phyloP scores from a whole-genome alignment of 2,797 vertebrate species.

The Lagodon rhomboides region DNA sequence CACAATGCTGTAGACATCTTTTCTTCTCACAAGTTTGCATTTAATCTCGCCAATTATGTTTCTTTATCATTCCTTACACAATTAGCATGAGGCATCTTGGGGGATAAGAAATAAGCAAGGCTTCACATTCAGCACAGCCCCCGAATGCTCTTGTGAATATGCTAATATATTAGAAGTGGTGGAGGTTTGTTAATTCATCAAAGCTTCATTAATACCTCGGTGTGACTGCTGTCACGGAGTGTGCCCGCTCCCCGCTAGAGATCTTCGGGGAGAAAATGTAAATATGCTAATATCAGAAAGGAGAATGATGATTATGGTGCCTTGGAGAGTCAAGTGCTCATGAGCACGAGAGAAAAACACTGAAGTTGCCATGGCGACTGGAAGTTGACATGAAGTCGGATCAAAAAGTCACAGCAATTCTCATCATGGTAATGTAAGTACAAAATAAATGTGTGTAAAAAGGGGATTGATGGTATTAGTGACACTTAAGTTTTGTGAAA shows the following conservation, averaged over 20 bases:
- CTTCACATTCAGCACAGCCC: constrained; percentile 20
- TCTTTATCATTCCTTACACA: constrained; percentile 59
- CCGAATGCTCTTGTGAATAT: constrained; percentile 60
- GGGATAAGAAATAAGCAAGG: constrained; percentile 42
- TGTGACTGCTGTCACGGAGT: constrained; percentile 50
- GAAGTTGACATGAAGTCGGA: constrained; percentile 5
- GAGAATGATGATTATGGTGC: constrained; percentile 45
- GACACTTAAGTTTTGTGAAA: constrained; percentile 7
- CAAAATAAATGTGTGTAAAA: constrained; percentile 23
- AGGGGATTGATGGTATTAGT: constrained; percentile 5
- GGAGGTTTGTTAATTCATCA: constrained; percentile 69
- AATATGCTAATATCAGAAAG: constrained; percentile 56
- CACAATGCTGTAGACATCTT: constrained; percentile 15
- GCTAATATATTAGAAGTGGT: constrained; percentile 54
- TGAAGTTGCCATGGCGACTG: constrained; percentile 47
- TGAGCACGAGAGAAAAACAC: neutral
- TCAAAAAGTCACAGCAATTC: constrained; percentile 2
- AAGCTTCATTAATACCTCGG: constrained; percentile 66
- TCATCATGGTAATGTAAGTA: constrained; percentile 1
- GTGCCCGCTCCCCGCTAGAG: constrained; percentile 24
- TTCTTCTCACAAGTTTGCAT: constrained; percentile 48
- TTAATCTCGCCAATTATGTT: constrained; percentile 64
- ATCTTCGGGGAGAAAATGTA: constrained; percentile 38
- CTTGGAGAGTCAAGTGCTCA: constrained; percentile 39
- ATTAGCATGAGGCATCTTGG: constrained; percentile 59